These are phyloP conservation scores for Pristionchus exspectatus DNA, from an alignment of 2,888 invertebrate species.

Conservation along the genomic window DNA sequence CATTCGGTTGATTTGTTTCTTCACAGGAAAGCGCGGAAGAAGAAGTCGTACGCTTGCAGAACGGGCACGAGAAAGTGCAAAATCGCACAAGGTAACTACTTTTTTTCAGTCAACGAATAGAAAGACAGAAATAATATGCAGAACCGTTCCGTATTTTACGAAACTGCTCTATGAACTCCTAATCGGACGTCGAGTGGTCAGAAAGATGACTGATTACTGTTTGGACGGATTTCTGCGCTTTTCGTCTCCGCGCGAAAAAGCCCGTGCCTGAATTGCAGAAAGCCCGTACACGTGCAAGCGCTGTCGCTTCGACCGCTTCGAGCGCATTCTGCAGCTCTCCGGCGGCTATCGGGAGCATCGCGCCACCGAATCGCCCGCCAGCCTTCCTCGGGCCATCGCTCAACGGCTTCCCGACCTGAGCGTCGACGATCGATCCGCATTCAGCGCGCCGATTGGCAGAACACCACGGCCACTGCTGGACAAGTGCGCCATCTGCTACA, in stretches of 20 bases:
- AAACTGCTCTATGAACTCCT: no score
- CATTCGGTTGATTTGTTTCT: no score
- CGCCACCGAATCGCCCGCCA: background rate
- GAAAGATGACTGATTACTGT: no score
- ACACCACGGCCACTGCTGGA: background rate
- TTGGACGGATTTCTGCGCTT: no score
- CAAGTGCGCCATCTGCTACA: background rate
- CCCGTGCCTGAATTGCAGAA: background rate
- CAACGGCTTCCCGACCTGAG: background rate
- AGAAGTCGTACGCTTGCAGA: background rate
- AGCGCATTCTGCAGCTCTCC: background rate
- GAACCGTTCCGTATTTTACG: no score
- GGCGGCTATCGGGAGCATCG: background rate
- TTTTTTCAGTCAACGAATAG: no score
- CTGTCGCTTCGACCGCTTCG: conserved; percentile 7
- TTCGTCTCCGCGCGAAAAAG: no score
- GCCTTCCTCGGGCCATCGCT: background rate
- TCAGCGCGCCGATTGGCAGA: background rate
- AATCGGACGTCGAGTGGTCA: no score
- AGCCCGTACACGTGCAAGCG: background rate
- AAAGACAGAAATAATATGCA: no score
- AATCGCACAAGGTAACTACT: background rate
- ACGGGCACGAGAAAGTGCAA: background rate
- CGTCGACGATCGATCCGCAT: background rate
- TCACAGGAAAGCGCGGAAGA: background rate